Evolutionary conservation across 1,140 invertebrate genomes (phyloP).

Genomic region (Drosophila mauritiana): DNA sequence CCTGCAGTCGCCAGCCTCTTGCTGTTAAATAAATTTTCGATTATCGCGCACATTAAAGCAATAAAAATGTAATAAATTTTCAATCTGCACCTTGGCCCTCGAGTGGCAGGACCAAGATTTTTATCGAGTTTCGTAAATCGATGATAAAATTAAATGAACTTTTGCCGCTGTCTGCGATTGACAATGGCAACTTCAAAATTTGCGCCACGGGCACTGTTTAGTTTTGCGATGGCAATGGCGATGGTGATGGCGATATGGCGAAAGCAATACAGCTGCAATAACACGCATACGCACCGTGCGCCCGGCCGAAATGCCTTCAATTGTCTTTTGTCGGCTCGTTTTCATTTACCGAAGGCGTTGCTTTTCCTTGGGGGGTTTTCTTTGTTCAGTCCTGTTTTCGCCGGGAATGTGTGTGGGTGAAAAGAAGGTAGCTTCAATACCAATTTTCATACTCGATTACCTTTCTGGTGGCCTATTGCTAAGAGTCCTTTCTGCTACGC

Average conservation of each 20-base stretch:
- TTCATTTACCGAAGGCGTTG: slow-evolving; percentile 55
- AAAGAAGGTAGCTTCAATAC: slow-evolving; percentile 56
- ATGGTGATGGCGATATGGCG: neutral
- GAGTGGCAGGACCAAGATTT: slow-evolving; percentile 53
- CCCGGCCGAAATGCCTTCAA: slow-evolving; percentile 35
- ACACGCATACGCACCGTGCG: slow-evolving; percentile 69
- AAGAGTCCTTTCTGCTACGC: slow-evolving; percentile 23
- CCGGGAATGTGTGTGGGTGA: neutral
- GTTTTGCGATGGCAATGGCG: slow-evolving; percentile 33
- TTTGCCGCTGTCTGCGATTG: slow-evolving; percentile 54
- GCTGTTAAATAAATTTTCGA: slow-evolving; percentile 83
- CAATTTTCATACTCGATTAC: slow-evolving; percentile 83
- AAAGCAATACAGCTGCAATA: slow-evolving; percentile 42
- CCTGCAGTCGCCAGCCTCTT: slow-evolving; percentile 21
- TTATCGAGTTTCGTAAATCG: slow-evolving; percentile 78
- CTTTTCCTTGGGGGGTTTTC: neutral
- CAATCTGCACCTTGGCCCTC: slow-evolving; percentile 64
- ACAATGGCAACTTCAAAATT: slow-evolving; percentile 60
- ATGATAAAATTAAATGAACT: slow-evolving; percentile 78
- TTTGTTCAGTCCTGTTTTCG: slow-evolving; percentile 27
- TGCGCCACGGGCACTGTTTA: slow-evolving; percentile 55
- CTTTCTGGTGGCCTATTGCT: slow-evolving; percentile 59
- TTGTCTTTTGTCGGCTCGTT: slow-evolving; percentile 60
- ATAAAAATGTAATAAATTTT: slow-evolving; percentile 84
- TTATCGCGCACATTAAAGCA: slow-evolving; percentile 80